A percentile compares a stretch with the other conserved stretches of the same genome.
Conservation (phyloP, 1,140 invertebrate species). For the Lamellibrachia luymesi region DNA sequence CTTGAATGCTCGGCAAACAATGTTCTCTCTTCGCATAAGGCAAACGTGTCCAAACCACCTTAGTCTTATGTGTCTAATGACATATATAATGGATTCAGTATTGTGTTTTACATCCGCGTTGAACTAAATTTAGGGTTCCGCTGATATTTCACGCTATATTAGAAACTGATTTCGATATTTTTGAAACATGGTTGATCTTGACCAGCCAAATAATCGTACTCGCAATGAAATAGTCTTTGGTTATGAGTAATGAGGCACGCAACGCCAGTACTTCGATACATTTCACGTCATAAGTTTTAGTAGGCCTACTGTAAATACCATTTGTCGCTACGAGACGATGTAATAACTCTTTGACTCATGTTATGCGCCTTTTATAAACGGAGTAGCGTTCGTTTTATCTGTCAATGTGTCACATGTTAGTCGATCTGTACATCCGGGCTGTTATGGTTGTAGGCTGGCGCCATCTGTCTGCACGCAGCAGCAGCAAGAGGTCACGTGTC, state of each 20-base stretch:
- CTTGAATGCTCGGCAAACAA: no score
- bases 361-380: background rate
- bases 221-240: background rate
- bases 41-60: no score
- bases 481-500: conserved; percentile 81
- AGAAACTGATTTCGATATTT: no score
- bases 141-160: no score
- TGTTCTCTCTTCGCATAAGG: no score
- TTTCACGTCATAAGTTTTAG: background rate
- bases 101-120: no score
- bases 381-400: background rate
- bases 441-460: conserved; percentile 50
- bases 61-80: no score
- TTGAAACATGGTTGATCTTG: background rate
- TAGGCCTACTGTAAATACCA: background rate
- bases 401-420: background rate
- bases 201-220: background rate
- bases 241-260: background rate
- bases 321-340: background rate
- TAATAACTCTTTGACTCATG: background rate
- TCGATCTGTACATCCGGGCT: conserved; percentile 11
- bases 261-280: background rate
- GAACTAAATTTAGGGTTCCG: no score
- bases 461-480: conserved; percentile 59
- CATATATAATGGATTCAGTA: no score